These are phyloP conservation scores for Hyles vespertilio DNA, from an alignment of 1,140 invertebrate genomes.

Conservation along the genomic window DNA sequence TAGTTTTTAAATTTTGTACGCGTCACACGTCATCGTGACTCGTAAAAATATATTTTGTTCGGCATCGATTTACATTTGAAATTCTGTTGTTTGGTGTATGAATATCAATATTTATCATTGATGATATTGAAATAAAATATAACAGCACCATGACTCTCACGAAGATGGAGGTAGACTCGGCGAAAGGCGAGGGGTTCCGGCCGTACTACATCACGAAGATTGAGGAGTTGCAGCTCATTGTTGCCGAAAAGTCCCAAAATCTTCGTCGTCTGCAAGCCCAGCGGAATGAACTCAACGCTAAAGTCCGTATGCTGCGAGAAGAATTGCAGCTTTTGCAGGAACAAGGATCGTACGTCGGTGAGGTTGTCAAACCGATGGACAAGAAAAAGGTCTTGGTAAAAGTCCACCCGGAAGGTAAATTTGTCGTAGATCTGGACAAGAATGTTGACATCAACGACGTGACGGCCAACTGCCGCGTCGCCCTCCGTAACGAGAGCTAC, in stretches of 20 bases:
- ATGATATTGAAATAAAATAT: not conserved
- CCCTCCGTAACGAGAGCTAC: slow-evolving; percentile 98
- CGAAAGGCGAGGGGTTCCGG: slow-evolving; percentile 91
- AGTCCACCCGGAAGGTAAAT: slow-evolving; percentile 99
- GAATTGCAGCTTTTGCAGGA: slow-evolving; percentile 98
- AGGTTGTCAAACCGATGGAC: slow-evolving; percentile 99
- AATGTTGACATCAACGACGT: slow-evolving; percentile 99
- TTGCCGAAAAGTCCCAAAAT: slow-evolving; percentile 99
- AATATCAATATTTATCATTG: not conserved
- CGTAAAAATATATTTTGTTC: slow-evolving; percentile 11
- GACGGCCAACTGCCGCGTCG: slow-evolving; percentile 98
- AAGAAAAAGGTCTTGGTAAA: slow-evolving; percentile 99
- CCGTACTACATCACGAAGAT: slow-evolving; percentile 98
- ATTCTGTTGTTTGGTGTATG: slow-evolving; percentile 4
- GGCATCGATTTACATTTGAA: not conserved
- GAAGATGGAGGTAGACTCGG: slow-evolving; percentile 92
- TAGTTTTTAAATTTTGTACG: slow-evolving; percentile 6
- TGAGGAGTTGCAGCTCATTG: slow-evolving; percentile 95
- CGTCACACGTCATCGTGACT: slow-evolving; percentile 25
- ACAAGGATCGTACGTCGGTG: slow-evolving; percentile 99
- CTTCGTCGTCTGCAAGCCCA: slow-evolving; percentile 97
- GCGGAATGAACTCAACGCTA: slow-evolving; percentile 99
- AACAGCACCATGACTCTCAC: slow-evolving; percentile 31
- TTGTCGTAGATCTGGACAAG: slow-evolving; percentile 99
- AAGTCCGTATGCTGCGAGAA: slow-evolving; percentile 98